Conservation (phyloP, 2,797 vertebrate species). For the Pseudomugil tenellus region DNA sequence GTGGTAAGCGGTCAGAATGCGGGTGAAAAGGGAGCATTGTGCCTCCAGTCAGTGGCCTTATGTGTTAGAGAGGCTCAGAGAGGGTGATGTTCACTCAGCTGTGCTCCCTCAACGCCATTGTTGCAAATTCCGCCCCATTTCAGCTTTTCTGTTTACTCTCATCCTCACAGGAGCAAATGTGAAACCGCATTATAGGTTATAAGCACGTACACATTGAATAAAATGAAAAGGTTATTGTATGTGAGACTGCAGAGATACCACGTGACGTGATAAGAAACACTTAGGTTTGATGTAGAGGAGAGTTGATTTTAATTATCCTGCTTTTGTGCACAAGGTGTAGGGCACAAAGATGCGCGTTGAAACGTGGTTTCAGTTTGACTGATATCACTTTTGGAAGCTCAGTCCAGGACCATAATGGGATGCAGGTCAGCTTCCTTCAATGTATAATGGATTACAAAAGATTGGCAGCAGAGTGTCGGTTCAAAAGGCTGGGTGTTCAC, state of each 20-base stretch:
- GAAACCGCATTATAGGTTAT: neutral
- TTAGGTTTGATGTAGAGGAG: neutral
- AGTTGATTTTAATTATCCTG: conserved; percentile 1
- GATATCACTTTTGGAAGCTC: conserved; percentile 13
- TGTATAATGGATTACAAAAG: conserved; percentile 53
- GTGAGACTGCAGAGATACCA: neutral
- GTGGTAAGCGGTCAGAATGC: conserved; percentile 70
- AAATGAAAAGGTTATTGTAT: neutral
- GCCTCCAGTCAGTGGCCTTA: conserved; percentile 73
- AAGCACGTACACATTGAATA: conserved; percentile 5
- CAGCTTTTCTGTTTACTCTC: conserved; percentile 66
- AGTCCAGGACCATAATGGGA: conserved; percentile 24
- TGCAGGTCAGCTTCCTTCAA: conserved; percentile 54
- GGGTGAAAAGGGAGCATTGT: conserved; percentile 81
- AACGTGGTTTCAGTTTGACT: conserved; percentile 8
- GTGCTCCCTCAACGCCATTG: conserved; percentile 80
- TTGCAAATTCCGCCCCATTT: conserved; percentile 80
- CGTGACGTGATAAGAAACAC: neutral
- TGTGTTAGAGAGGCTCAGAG: conserved; percentile 74
- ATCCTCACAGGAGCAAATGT: conserved; percentile 45
- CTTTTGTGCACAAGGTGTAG: neutral
- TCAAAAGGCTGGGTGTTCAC: conserved; percentile 78
- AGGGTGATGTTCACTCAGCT: conserved; percentile 83
- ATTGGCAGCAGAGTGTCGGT: conserved; percentile 64
- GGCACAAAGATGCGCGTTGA: neutral